Conservation (phyloP, 2,888 invertebrate species). For the Dastarcus helophoroides region DNA sequence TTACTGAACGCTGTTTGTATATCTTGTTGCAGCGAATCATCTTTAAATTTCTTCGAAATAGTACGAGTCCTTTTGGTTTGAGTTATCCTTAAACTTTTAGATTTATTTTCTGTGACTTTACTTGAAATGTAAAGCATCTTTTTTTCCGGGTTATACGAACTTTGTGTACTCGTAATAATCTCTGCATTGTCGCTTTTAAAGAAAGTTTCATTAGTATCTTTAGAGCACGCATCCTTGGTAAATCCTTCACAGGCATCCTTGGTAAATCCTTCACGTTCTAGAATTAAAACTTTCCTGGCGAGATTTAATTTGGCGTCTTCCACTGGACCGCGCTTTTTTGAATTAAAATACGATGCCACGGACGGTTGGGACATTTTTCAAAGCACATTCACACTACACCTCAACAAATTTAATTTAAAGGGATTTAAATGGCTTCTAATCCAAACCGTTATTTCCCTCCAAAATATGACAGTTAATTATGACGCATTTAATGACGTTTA, state of each 20-base stretch:
- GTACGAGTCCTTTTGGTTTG: too few relatives aligned
- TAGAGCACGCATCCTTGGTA: conserved; percentile 7
- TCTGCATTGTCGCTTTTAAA: background rate
- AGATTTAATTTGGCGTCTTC: conserved; percentile 46
- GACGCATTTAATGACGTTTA: too few relatives aligned
- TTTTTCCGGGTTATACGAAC: too few relatives aligned
- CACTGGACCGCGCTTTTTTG: conserved; percentile 61
- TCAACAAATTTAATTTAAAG: conserved; percentile 19
- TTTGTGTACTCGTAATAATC: too few relatives aligned
- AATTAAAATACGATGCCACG: conserved; percentile 62
- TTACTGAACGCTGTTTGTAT: too few relatives aligned
- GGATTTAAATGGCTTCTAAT: conserved; percentile 18
- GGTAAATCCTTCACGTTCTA: conserved; percentile 24
- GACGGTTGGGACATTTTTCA: conserved; percentile 69
- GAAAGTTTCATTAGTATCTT: conserved; percentile 1
- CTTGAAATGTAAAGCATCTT: too few relatives aligned
- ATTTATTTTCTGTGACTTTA: too few relatives aligned
- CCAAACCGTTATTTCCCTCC: conserved; percentile 17
- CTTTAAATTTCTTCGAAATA: too few relatives aligned
- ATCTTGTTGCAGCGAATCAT: too few relatives aligned
- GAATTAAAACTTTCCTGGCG: conserved; percentile 41
- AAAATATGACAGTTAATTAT: conserved; percentile 2
- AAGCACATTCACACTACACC: conserved; percentile 1
- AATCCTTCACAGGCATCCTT: conserved; percentile 9
- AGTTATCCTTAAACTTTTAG: too few relatives aligned